These are phyloP conservation scores for Lepidurus packardi DNA, from an alignment of 1,140 invertebrate species.

Conservation along the genomic window DNA sequence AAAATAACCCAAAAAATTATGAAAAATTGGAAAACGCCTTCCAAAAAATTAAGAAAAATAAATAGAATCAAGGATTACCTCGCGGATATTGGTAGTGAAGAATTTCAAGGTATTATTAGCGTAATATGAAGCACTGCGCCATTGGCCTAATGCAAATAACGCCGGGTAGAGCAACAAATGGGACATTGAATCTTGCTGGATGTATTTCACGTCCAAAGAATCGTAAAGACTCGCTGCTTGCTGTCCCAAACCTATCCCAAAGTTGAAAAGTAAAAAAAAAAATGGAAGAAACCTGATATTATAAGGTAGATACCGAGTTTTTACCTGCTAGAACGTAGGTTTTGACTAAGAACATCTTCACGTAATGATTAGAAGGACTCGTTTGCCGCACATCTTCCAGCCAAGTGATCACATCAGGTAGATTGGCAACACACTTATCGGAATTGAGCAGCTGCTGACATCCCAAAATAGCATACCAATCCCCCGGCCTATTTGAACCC, in stretches of 20 bases:
- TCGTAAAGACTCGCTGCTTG: conserved; percentile 46
- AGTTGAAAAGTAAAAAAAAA: conserved; percentile 41
- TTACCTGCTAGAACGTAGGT: conserved; percentile 66
- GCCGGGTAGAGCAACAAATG: conserved; percentile 49
- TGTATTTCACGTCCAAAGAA: conserved; percentile 81
- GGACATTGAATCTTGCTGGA: conserved; percentile 80
- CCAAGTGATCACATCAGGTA: conserved; percentile 42
- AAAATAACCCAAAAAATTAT: conserved; percentile 36
- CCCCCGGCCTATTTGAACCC: conserved; percentile 46
- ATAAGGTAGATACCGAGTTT: conserved; percentile 36
- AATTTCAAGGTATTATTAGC: conserved; percentile 72
- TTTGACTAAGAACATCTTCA: conserved; percentile 64
- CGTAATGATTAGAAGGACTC: conserved; percentile 70
- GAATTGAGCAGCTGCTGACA: conserved; percentile 64
- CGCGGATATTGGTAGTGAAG: conserved; percentile 78
- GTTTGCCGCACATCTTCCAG: conserved; percentile 58
- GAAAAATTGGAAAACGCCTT: conserved; percentile 33
- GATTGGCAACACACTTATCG: conserved; percentile 44
- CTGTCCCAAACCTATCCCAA: conserved; percentile 52
- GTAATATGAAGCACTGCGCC: conserved; percentile 61
- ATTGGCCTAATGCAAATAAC: conserved; percentile 80
- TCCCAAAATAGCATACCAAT: conserved; percentile 70
- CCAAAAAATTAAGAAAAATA: not conserved
- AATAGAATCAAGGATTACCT: conserved; percentile 52
- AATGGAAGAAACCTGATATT: conserved; percentile 25